Base-by-base conservation (phyloP, 1,140 invertebrate species). In the Zaprionus camerounensis region DNA sequence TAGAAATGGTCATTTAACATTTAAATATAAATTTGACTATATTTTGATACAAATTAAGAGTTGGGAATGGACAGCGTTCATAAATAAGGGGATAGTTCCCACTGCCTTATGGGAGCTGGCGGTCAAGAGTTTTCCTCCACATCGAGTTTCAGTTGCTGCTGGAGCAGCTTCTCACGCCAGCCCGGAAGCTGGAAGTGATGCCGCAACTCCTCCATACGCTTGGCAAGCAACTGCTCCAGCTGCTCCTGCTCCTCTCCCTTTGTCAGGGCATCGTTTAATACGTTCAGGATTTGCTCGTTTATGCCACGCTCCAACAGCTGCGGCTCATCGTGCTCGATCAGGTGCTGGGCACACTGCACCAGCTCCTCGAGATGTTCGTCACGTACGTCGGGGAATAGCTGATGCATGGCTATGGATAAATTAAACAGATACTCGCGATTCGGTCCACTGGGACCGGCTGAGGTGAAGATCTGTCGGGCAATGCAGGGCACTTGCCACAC, bases 341-440 rank as follows among this genome's bases (percentile, higher is more conserved):
- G 53, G 0, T 55, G 58, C 28, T 70, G 57, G 0, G 92, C 79
- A 31, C 71, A 80, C 2, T 58, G 58, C 92, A 98, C 97, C 24
- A 98, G 92, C 55, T 94, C 93, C 91, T 95, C 97, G 4, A 98
- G 93, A 94, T 98, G 97, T 11, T 95, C 94, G 87, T 97, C 96
- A 12, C 95, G 68, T 0, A 95, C 94, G 46, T 95, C 93, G 0
- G 97, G 96, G 34, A 95, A 96, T 26, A 98, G 93, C 31, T 94
- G 82, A 78, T 96, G 94, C 96, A 98, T 97, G 0, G 97, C 94
- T 31, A 95, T 93, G 0, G 97, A 97, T 74, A 99, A 93, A 85
- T 97, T 96, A 73, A 97, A 97, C 0, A 99, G 93, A 94, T 99
- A 99, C 76, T 98, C 98, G 44, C 95, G 95, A 92, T 99, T 99